phyloP scores from a whole-genome alignment of 2,797 vertebrate species.

The Orientallactaga sibirica region DNA sequence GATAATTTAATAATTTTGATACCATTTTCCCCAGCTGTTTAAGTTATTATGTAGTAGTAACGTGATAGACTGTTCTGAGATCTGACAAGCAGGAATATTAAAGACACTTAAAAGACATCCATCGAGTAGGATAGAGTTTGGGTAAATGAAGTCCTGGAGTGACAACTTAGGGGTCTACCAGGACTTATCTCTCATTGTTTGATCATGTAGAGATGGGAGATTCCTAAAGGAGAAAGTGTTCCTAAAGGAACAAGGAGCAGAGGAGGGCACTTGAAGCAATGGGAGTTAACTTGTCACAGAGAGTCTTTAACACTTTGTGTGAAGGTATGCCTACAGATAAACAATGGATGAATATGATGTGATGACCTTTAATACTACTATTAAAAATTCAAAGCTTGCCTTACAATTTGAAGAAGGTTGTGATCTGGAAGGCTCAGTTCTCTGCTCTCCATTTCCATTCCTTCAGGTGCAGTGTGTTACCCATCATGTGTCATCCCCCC shows the following conservation, averaged over 20 bases:
- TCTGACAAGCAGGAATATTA: background rate
- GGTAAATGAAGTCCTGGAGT: background rate
- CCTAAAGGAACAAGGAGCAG: background rate
- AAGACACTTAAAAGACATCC: background rate
- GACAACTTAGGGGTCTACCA: background rate
- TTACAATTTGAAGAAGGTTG: background rate
- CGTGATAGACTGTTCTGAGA: background rate
- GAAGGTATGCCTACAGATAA: background rate
- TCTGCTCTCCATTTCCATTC: constrained; percentile 34
- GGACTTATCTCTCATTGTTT: constrained; percentile 1
- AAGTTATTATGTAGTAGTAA: constrained; percentile 5
- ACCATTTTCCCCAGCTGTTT: background rate
- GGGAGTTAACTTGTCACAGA: background rate
- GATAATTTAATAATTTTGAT: constrained; percentile 4
- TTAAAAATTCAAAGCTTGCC: background rate
- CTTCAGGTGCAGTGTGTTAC: constrained; percentile 92
- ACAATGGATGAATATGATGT: background rate
- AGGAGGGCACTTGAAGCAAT: background rate
- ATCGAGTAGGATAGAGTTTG: background rate
- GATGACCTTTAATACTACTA: background rate
- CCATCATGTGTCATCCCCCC: constrained; percentile 92
- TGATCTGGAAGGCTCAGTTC: background rate
- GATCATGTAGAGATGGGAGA: background rate
- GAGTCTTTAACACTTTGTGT: background rate
- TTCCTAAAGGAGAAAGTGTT: background rate